Percentiles rank a stretch among this genome's conserved stretches.
These are phyloP conservation scores for Toxostoma redivivum DNA, from an alignment of 2,113 vertebrate genomes.

Conservation along the genomic window DNA sequence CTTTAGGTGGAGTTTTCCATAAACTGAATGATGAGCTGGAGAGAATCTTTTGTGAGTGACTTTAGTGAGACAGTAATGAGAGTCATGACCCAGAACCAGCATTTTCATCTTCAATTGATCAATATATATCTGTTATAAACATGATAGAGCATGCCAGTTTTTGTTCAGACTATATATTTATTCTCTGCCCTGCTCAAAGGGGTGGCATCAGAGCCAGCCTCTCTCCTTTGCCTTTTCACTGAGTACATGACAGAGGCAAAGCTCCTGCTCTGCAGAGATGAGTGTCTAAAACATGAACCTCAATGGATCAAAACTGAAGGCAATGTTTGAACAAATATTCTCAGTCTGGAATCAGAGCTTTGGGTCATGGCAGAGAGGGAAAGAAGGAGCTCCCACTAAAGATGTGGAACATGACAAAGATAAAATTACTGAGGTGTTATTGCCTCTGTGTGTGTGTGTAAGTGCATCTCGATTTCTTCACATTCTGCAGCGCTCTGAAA, in stretches of 20 bases:
- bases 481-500: background rate
- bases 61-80: background rate
- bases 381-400: background rate
- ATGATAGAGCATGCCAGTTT: accelerated
- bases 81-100: background rate
- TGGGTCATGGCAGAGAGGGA: background rate
- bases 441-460: background rate
- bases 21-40: background rate
- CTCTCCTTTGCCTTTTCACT: background rate
- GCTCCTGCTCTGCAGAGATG: background rate
- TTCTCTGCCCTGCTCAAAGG: background rate
- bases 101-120: background rate
- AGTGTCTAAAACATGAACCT: background rate
- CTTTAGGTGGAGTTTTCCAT: background rate
- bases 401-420: background rate
- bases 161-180: background rate
- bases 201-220: background rate
- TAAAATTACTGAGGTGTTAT: background rate
- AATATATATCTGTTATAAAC: background rate
- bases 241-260: background rate
- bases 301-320: background rate
- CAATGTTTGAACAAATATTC: background rate
- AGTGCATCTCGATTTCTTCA: background rate
- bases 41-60: background rate
- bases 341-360: background rate